phyloP scores from a whole-genome alignment of 2,797 vertebrate genomes.

The Oryzias sinensis region DNA sequence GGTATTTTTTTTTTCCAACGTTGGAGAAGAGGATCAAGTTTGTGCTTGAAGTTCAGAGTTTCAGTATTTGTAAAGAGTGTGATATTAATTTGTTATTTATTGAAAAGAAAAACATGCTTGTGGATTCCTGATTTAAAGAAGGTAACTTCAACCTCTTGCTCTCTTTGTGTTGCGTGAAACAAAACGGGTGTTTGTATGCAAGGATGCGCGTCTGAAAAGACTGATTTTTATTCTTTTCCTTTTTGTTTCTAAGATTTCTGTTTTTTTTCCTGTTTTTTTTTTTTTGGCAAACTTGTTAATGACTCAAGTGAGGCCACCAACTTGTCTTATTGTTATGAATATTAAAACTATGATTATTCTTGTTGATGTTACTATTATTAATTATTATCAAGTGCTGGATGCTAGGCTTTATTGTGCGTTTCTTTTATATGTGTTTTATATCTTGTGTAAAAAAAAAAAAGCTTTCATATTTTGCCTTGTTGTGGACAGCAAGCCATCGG shows the following conservation, averaged over 20 bases:
- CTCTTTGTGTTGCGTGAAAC: constrained; percentile 12
- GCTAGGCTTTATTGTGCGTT: constrained; percentile 79
- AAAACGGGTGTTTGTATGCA: constrained; percentile 53
- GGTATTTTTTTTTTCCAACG: constrained; percentile 52
- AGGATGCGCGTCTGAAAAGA: constrained; percentile 46
- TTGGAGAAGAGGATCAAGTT: constrained; percentile 60
- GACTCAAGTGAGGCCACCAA: constrained; percentile 63
- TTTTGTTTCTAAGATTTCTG: constrained; percentile 62
- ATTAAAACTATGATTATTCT: constrained; percentile 75
- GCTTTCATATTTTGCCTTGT: constrained; percentile 79
- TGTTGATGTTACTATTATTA: constrained; percentile 74
- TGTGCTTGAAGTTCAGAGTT: constrained; percentile 68
- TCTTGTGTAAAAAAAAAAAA: constrained; percentile 71
- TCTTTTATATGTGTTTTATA: constrained; percentile 73
- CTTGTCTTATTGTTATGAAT: constrained; percentile 73
- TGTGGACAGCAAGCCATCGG: constrained; percentile 76
- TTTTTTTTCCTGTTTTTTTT: constrained; percentile 17
- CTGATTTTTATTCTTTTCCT: background rate
- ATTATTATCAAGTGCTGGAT: constrained; percentile 74
- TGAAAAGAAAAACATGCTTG: constrained; percentile 54
- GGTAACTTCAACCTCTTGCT: constrained; percentile 60
- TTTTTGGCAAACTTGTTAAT: constrained; percentile 63
- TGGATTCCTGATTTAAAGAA: constrained; percentile 61
- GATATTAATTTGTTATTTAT: constrained; percentile 80
- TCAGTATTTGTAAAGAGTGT: constrained; percentile 69